A percentile compares a stretch with the other conserved stretches of the same genome.
phyloP scores from a whole-genome alignment of 2,113 vertebrate species.

The Ceyx cyanopectus region DNA sequence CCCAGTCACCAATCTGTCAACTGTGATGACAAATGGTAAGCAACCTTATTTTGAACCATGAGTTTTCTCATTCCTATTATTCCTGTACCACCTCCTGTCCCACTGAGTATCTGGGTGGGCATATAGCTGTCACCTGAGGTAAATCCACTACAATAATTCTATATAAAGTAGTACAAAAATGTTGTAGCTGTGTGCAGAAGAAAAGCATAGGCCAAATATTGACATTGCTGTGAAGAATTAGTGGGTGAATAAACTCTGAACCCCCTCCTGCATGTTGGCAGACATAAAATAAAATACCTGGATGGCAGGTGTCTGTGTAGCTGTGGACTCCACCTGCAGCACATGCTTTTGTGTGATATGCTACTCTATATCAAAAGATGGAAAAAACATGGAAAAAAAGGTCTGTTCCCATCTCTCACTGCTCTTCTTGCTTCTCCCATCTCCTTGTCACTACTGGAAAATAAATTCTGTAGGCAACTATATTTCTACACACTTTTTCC shows the following conservation, averaged over 20 bases:
- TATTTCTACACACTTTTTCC: background rate
- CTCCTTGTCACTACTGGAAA: background rate
- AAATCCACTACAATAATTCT: background rate
- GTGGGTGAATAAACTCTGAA: constrained; percentile 39
- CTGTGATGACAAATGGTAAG: background rate
- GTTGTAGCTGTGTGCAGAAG: background rate
- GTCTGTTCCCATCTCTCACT: background rate
- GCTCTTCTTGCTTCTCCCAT: background rate
- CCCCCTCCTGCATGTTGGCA: constrained; percentile 35
- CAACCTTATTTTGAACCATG: background rate
- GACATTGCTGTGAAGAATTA: constrained; percentile 28
- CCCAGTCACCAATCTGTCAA: background rate
- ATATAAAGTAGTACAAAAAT: background rate
- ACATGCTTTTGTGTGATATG: constrained; percentile 59
- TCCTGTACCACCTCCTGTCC: background rate
- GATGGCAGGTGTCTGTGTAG: constrained; percentile 66
- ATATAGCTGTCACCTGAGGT: background rate
- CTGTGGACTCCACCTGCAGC: constrained; percentile 67
- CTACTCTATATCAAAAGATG: constrained; percentile 42
- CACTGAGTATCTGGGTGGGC: background rate
- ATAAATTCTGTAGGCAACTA: background rate
- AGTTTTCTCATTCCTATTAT: background rate
- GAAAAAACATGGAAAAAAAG: background rate
- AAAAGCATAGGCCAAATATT: constrained; percentile 16
- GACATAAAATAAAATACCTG: constrained; percentile 56